Evolutionary conservation across 2,888 invertebrate genomes (phyloP), one percentile per base, ranked within the genome.

Genomic region (Nasonia oneida): DNA sequence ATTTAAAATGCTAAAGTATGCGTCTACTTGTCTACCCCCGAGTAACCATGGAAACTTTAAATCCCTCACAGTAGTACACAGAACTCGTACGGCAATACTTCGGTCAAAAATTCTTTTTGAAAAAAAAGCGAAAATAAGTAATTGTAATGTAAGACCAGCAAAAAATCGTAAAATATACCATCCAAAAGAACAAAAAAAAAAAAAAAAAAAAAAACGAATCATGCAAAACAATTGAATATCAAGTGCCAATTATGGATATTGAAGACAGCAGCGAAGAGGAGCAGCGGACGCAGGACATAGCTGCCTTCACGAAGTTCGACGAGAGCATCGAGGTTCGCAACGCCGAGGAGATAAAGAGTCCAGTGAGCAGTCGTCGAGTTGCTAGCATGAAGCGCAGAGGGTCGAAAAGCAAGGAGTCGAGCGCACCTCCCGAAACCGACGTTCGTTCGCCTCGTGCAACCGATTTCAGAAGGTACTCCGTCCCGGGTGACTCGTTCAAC

Each of bases 241-340:
- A 12, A 67, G 47, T 29, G 64, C 2, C n/a, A 78, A 85, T 33
- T 76, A 89, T 89, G 87, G 89, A 90, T 61, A 83, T 83, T 42
- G 87, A 88, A 86, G 89, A 88, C 50, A 90, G 89, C 74, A 91
- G 91, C 83, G 64, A 78, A 0, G 73, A 73, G n/a, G 90, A 90
- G 37, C 91, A 91, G 3, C 88, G 90, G 5, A 86, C 87, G 1
- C 90, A 88, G 42, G 89, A 92, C 57, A 89, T 92, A 18, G 90
- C 92, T 8, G 90, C 91, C 2, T 92, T 91, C 70, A 90, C 90
- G 14, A 91, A 93, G 86, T 93, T 91, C 80, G 95, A 96, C 93
- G 95, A 95, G 91, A 95, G 94, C 3, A 95, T 95, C 75, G 94
- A 94, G 83, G 95, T 95, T 73, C 92, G 94, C 82, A 94, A 95